Evolutionary conservation across 92 coral and sea anemone species (phyloP).

Genomic region (Diadumene lineata): DNA sequence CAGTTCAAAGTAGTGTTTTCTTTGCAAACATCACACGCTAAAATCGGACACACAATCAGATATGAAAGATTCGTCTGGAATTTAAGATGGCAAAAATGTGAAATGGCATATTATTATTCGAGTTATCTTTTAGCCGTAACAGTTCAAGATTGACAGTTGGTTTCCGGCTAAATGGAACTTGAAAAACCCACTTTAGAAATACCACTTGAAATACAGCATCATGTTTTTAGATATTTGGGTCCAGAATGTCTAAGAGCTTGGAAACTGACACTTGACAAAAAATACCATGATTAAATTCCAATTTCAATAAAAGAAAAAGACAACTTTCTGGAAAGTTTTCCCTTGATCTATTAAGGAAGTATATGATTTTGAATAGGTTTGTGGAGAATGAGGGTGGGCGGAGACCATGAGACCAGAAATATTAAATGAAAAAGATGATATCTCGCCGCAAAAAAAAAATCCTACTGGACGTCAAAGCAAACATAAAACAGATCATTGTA

Average conservation of each 20-base stretch:
- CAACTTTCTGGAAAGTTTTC: not conserved
- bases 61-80: constrained; percentile 3
- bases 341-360: no score
- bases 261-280: constrained; percentile 1
- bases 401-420: not conserved
- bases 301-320: not conserved
- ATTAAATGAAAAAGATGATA: not conserved
- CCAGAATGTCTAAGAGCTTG: constrained; percentile 28
- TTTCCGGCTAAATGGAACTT: constrained; percentile 33
- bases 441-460: constrained; percentile 19
- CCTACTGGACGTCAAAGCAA: constrained; percentile 13
- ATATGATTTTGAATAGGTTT: not conserved
- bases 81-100: not conserved
- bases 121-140: constrained; percentile 12
- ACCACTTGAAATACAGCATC: constrained; percentile 26
- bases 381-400: constrained; percentile 23
- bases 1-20: not conserved
- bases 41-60: constrained; percentile 22
- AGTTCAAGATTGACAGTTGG: constrained; percentile 26
- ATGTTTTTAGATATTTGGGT: constrained; percentile 16
- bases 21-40: constrained; percentile 1
- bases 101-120: not conserved
- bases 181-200: not conserved
- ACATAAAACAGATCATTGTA: constrained; percentile 12
- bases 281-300: not conserved